These are phyloP conservation scores for Halcyon smyrnensis DNA, from an alignment of 2,797 vertebrate species.

Conservation along the genomic window DNA sequence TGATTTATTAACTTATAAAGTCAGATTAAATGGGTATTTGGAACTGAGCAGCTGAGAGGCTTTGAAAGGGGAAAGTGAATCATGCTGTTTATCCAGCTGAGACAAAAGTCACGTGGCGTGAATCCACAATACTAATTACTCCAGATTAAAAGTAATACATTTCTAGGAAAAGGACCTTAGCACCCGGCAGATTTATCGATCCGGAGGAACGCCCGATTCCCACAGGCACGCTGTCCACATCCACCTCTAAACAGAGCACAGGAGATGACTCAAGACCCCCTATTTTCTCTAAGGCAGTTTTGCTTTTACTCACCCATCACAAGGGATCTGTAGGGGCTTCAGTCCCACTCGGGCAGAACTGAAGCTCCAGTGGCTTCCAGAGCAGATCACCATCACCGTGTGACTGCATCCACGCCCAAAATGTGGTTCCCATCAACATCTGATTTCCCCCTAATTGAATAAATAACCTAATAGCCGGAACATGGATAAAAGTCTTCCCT, in stretches of 20 bases:
- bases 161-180: slow-evolving; percentile 6
- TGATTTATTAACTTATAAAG: slow-evolving; percentile 71
- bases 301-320: neutral
- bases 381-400: neutral
- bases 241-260: neutral
- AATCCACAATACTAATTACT: slow-evolving; percentile 5
- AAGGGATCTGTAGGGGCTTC: fast-evolving
- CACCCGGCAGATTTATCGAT: neutral
- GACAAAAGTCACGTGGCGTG: neutral
- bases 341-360: neutral
- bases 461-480: slow-evolving; percentile 15
- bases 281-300: neutral
- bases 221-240: neutral
- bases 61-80: slow-evolving; percentile 56
- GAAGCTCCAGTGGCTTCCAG: neutral
- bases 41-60: slow-evolving; percentile 30
- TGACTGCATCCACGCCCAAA: neutral
- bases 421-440: neutral
- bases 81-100: slow-evolving; percentile 60
- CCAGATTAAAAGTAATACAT: slow-evolving; percentile 3
- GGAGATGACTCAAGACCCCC: neutral
- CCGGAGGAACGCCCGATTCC: neutral
- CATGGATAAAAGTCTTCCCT: neutral
- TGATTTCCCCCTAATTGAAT: neutral
- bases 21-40: slow-evolving; percentile 65